These are phyloP conservation scores for Pachycephala philippinensis DNA, from an alignment of 2,113 vertebrate species.

Conservation along the genomic window DNA sequence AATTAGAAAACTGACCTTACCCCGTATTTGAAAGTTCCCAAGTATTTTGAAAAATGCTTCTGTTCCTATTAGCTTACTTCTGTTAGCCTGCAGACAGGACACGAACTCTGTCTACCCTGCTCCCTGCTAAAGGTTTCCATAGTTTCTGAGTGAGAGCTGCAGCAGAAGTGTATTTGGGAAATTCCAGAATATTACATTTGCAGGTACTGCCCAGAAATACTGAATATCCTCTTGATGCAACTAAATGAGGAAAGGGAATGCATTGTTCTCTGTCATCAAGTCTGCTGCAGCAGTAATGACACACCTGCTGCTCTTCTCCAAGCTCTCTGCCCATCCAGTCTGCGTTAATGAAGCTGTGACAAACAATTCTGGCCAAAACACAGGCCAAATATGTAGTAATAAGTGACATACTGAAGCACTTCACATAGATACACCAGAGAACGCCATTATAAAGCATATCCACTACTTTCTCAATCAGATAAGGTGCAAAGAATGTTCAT, in stretches of 20 bases:
- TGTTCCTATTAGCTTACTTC: neutral
- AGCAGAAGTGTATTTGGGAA: neutral
- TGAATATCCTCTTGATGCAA: neutral
- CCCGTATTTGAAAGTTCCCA: neutral
- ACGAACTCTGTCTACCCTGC: neutral
- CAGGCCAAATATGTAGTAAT: neutral
- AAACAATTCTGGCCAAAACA: neutral
- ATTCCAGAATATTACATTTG: neutral
- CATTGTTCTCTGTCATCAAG: neutral
- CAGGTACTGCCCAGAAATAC: neutral
- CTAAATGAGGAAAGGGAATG: neutral
- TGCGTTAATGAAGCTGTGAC: too few species aligned
- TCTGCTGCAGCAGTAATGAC: neutral
- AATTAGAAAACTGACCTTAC: neutral
- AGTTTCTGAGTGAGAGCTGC: neutral
- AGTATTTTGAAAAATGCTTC: neutral
- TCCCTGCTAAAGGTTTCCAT: neutral
- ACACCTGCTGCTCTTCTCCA: neutral
- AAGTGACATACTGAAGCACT: neutral
- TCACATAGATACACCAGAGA: neutral
- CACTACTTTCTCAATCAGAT: neutral
- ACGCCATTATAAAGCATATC: neutral
- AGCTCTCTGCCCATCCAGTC: neutral
- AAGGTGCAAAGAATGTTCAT: neutral
- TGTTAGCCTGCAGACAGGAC: neutral